A percentile compares a stretch with the other conserved stretches of the same genome.
Conservation (phyloP, 2,888 invertebrate genomes). For the Crepidodera aurea region DNA sequence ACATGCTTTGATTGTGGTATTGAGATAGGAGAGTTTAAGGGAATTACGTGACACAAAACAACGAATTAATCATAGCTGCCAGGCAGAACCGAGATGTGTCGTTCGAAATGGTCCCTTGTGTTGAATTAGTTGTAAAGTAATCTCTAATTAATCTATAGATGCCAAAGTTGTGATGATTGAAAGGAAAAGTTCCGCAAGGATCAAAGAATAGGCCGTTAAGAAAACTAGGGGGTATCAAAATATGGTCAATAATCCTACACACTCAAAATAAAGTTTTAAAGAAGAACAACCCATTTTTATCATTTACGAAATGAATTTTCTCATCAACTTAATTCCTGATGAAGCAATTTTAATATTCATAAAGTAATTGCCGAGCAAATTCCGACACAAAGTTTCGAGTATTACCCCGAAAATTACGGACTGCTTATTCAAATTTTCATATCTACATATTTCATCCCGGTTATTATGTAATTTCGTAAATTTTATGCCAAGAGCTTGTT, state of each 20-base stretch:
- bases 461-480: slow-evolving; percentile 14
- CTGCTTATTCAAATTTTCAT: slow-evolving; percentile 15
- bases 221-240: too few species aligned
- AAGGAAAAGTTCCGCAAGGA: too few species aligned
- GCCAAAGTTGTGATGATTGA: too few species aligned
- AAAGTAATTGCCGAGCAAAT: slow-evolving; percentile 5
- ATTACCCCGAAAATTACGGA: slow-evolving; percentile 20
- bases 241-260: too few species aligned
- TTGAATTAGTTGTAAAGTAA: background rate
- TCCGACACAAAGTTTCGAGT: slow-evolving; percentile 8
- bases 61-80: slow-evolving; percentile 3
- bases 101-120: background rate
- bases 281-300: too few species aligned
- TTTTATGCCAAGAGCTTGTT: slow-evolving; percentile 6
- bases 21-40: slow-evolving; percentile 4
- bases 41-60: slow-evolving; percentile 10
- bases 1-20: slow-evolving; percentile 23
- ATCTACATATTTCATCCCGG: slow-evolving; percentile 21
- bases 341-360: background rate
- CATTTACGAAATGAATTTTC: background rate
- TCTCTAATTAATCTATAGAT: background rate
- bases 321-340: background rate
- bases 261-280: too few species aligned
- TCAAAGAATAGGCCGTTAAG: too few species aligned
- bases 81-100: background rate